Evolutionary conservation across 2,888 invertebrate genomes (phyloP), one percentile per base, ranked within the genome.

Genomic region (Halictus ligatus): DNA sequence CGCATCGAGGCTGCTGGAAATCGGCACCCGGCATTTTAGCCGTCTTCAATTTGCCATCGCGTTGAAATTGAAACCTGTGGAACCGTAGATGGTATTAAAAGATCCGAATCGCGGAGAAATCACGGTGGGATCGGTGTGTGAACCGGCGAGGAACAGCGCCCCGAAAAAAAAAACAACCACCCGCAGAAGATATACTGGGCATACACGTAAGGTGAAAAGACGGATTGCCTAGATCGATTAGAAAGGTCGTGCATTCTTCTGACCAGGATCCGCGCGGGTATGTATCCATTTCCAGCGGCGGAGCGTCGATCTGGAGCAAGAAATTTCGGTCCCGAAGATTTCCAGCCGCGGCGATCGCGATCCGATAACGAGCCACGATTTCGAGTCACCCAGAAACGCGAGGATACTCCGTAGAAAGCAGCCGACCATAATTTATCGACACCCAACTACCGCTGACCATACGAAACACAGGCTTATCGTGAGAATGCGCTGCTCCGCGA

Each of bases 141-240:
- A 83, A 76, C 76, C 81, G n/a, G 15, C 35, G 67, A 50, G 85
- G 54, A 60, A 40, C 64, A 73, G 71, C 64, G 29, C 29, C 74
- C 74, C 48, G 80, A 82, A 84, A 78, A 73, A 78, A 80, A 77
- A 81, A 43, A 54, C 35, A 29, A 40, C 58, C 58, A 25, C 46
- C 18, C 64, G 35, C 50, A 29, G 76, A 80, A 80, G 82, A 87
- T 87, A 83, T 83, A 82, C 71, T 72, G 80, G 79, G 77, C 86
- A 85, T 58, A 80, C 75, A 75, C 77, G 86, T 85, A 82, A 85
- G 80, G 85, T 75, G 85, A 85, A 85, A 87, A 85, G 85, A 87
- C 86, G 86, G 86, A 87, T 87, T 82, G 78, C 86, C 85, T 87
- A 87, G 69, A 87, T 87, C 85, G 86, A 87, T 87, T 87, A 83